These are phyloP conservation scores for Amphiprion clarkii DNA, from an alignment of 2,797 vertebrate species.

Conservation along the genomic window DNA sequence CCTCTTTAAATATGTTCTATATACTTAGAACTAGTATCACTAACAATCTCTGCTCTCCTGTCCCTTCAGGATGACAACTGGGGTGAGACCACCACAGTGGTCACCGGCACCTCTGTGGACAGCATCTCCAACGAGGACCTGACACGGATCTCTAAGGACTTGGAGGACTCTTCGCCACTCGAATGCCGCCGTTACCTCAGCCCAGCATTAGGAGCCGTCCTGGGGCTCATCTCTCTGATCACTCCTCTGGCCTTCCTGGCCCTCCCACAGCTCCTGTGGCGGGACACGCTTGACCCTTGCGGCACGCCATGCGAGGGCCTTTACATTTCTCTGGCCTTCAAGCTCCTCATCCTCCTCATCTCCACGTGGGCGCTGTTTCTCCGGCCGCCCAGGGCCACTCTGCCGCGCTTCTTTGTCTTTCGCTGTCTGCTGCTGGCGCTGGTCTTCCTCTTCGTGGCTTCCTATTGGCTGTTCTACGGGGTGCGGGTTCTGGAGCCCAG, in stretches of 20 bases:
- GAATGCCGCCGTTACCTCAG: conserved; percentile 89
- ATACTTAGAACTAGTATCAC: fast-evolving
- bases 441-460: conserved; percentile 91
- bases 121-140: conserved; percentile 94
- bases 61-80: conserved; percentile 92
- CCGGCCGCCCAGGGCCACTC: conserved; percentile 87
- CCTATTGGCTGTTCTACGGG: conserved; percentile 94
- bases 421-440: conserved; percentile 91
- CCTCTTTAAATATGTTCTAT: not conserved
- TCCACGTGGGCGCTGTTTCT: conserved; percentile 94
- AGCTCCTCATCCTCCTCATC: conserved; percentile 92
- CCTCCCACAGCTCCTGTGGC: conserved; percentile 92
- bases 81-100: conserved; percentile 94
- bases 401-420: conserved; percentile 90
- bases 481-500: conserved; percentile 90
- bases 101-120: conserved; percentile 93
- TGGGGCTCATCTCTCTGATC: conserved; percentile 89
- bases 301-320: conserved; percentile 93
- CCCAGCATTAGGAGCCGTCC: conserved; percentile 78
- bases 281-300: conserved; percentile 89
- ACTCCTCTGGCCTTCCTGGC: conserved; percentile 91
- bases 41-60: not conserved
- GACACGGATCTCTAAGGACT: conserved; percentile 90
- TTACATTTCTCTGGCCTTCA: conserved; percentile 94
- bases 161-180: conserved; percentile 88